Evolutionary conservation across 1,140 invertebrate genomes (phyloP), one percentile per base, ranked within the genome.

Genomic region (Babylonia areolata): DNA sequence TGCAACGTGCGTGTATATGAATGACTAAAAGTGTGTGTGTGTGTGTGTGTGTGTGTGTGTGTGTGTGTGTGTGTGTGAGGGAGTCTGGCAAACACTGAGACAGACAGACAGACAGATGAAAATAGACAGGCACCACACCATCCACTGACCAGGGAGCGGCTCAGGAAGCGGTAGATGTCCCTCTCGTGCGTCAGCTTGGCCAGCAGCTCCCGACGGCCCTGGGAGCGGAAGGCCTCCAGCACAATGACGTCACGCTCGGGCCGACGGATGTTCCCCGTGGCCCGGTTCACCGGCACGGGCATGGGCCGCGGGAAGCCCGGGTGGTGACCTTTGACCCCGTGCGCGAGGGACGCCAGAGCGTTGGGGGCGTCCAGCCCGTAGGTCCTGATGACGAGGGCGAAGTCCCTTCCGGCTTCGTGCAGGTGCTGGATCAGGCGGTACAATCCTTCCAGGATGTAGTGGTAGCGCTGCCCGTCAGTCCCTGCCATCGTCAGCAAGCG

Each of bases 401-500:
- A 94, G 80, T 94, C 91, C 75, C 93, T 87, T n/a, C 89, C 81
- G 1, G 87, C 84, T 39, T 92, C 86, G 9, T 86, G 69, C 0
- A 94, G 89, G 83, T 91, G 81, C 42, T 91, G 85, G 33, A 94
- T 89, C 1, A 92, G 86, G 71, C 90, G 90, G 83, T 92, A 93
- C 35, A 94, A 89, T 9, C 93, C 90, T 1, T 93, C 93, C 3
- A 94, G 87, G 40, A 94, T 91, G 86, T 94, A 94, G 87, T 94
- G 93, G 85, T 93, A 94, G 12, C 83, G 90, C 64, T 90, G 89
- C 28, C 90, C 91, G 54, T 92, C 90, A n/a, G 84, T 81, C 0
- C 92, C 93, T 0, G 78, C 77, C 91, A 93, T 93, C 2, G 92
- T 92, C n/a, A 93, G 78, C 37, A 71, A 40, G 20, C 87, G 75